Percentiles rank a stretch among this genome's conserved stretches.
Evolutionary conservation across 2,797 vertebrate genomes (phyloP).

Genomic region (Threskiornis aethiopicus): DNA sequence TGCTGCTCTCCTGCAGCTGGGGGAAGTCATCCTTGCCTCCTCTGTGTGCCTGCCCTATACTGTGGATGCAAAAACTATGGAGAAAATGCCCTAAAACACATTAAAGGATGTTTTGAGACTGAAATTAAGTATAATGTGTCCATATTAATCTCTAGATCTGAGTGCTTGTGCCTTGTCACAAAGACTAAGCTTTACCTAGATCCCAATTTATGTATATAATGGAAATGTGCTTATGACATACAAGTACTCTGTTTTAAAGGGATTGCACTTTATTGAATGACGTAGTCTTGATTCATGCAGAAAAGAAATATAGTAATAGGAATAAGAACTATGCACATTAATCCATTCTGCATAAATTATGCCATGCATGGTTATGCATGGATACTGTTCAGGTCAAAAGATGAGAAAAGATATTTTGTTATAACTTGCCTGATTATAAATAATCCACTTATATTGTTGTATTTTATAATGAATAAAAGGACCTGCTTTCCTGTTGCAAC

Average conservation of each 20-base stretch:
- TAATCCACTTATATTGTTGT: neutral
- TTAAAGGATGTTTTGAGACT: neutral
- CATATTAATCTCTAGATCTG: neutral
- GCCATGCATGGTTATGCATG: neutral
- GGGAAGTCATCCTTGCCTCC: neutral
- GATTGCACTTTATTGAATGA: neutral
- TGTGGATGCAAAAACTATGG: neutral
- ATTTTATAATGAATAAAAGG: neutral
- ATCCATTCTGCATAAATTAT: neutral
- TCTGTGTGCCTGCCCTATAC: neutral
- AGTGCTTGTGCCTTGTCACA: neutral
- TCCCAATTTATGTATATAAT: neutral
- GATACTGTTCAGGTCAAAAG: neutral
- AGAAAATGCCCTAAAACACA: neutral
- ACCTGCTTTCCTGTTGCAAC: neutral
- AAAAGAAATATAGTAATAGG: neutral
- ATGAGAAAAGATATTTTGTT: neutral
- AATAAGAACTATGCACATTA: neutral
- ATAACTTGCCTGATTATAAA: neutral
- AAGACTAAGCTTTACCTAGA: neutral
- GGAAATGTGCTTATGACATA: neutral
- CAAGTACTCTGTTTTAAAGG: neutral
- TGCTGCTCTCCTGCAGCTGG: accelerated
- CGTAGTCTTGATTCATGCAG: neutral
- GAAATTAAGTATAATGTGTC: neutral